Base-by-base conservation (phyloP, 2,797 vertebrate species). In the Pseudochromis fuscus region DNA sequence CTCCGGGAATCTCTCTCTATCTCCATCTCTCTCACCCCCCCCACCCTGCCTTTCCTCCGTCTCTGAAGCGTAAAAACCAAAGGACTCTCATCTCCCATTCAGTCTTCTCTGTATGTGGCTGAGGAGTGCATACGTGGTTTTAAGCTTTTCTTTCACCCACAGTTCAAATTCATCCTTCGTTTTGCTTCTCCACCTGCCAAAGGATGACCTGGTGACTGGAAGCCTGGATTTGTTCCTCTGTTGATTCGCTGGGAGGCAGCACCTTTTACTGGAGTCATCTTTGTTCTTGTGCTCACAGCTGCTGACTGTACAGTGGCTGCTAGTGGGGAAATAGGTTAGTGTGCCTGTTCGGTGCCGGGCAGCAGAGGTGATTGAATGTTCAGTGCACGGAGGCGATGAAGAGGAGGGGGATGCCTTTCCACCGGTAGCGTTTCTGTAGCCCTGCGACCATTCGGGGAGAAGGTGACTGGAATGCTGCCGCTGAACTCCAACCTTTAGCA, bases 281-380 rank as follows among this genome's bases (percentile, higher is more conserved):
- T 92, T 90, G 90, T 92, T 88, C 88, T 62, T 18, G 55, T 23
- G 62, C 62, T 73, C 46, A 59, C 79, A 74, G 80, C 83, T 83
- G 87, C 90, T 87, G 85, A 86, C 38, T 75, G 80, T 58, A 59
- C 73, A 49, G 62, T 45, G 55, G 72, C 73, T 71, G 83, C 74
- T 75, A 64, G 85, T 86, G 75, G 85, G 87, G 89, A 92, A 88
- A 88, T 89, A 90, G 92, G 91, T 92, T 92, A 89, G 90, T 92
- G 91, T 92, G 91, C 82, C 87, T 90, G 80, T 77, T 77, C 0
- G 56, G 73, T 77, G 73, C 48, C 70, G 33, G 83, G 65, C 83
- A 31, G 81, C 80, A 61, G 78, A 85, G 87, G 87, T 81, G 88
- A 84, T 75, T 82, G 74, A 81, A 72, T 68, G 83, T 51, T 66